Base-by-base conservation (phyloP, 2,797 vertebrate species). In the Philypnodon macrostomus region DNA sequence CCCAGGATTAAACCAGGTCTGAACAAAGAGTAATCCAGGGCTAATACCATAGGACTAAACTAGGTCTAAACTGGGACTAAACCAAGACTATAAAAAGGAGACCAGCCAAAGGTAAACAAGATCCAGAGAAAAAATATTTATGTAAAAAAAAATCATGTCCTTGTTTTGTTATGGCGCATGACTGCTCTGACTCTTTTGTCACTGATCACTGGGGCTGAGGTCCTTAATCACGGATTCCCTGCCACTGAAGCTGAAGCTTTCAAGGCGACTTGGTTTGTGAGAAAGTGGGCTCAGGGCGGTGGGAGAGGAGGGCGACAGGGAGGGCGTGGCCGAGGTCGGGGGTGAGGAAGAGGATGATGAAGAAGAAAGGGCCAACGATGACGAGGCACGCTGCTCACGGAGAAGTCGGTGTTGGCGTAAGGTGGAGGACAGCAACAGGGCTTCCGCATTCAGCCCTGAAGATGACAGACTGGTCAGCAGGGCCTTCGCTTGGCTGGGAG, bases 401-500 rank as follows among this genome's bases (percentile, higher is more conserved):
- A 89, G 85, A 21, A 85, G 85, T 41, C 83, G 86, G 53, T 85
- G 87, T 6, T 87, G 85, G 23, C 73, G 78, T 10, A 91, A 63
- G 49, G 87, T 79, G 52, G 88, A 88, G 51, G 88, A 90, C 51
- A 91, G 87, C 27, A 91, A 87, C 57, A 90, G 77, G 45, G 88
- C 87, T 77, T 91, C 90, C 0, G 89, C 70, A 2, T 73, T 86
- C 45, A 91, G 69, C 51, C 84, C 81, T 1, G 86, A 84, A 21
- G 85, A 74, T 0, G 88, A 84, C 51, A 90, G 74, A 63, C 88
- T 87, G 1, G 87, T 81, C 60, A 90, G 72, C 33, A 91, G 80
- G 8, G 82, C 86, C 67, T 78, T 87, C 0, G 88, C 87, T 70
- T 86, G 87, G 67, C 70, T 84, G 40, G 84, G 63, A 49, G 89